Evolutionary conservation across 2,888 invertebrate species (phyloP), one percentile per base, ranked within the genome.

Genomic region (Volucella inanis): DNA sequence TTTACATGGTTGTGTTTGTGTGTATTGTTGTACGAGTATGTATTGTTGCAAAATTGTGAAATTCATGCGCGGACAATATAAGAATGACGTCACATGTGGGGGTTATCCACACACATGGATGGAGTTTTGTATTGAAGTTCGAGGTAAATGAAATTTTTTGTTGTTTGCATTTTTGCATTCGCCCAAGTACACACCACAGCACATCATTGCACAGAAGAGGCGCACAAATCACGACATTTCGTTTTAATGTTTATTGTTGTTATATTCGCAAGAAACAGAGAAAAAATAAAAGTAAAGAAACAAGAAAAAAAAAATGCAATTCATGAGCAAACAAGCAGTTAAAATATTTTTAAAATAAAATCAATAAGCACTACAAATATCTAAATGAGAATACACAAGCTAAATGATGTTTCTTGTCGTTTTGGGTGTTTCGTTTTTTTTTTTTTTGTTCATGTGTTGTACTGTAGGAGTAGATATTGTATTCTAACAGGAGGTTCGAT

Each of bases 51-150:
- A 38, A 11, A 74, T 64, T 61, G 59, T 68, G 61, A 45, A 80
- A 55, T 80, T 81, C 85, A 85, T 85, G 85, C 85, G 85, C 76
- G 65, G 81, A 81, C 80, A 80, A 80, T 85, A 76, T 50, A 70
- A 67, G 61, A 77, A 77, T 81, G 85, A 85, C 85, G 85, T 85
- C 85, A 85, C 54, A 49, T 59, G 61, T 75, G 41, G 47, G 54
- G 45, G 55, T 68, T 70, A 22, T 41, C 43, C 61, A 39, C 41
- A 49, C 47, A 74, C 38, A 62, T 57, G 49, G 41, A 68, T 31
- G 31, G 31, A 31, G 31, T 50, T 76, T 76, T 68, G 55, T 74
- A 64, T 74, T 74, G 74, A 83, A 78, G 83, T 83, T 83, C 72
- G 78, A 83, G 83, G 83, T 62, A 67, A 77, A 43, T 52, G 57